phyloP scores from a whole-genome alignment of 2,888 invertebrate genomes.

The Chelonus formosanus region DNA sequence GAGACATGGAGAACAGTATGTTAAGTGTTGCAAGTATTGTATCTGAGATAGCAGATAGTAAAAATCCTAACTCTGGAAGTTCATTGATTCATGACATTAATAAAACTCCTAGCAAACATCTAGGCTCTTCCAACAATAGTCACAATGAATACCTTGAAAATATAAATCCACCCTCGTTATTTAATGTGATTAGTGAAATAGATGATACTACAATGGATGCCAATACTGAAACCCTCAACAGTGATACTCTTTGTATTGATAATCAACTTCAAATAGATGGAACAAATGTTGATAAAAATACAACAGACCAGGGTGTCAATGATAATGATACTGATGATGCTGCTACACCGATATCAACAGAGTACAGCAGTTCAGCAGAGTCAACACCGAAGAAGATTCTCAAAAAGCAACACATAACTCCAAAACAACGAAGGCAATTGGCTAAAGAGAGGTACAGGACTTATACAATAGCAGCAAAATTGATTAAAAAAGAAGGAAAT shows the following conservation, averaged over 20 bases:
- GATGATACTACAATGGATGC: slow-evolving; percentile 63
- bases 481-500: slow-evolving; percentile 64
- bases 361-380: slow-evolving; percentile 74
- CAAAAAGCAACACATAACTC: slow-evolving; percentile 69
- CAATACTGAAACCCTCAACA: slow-evolving; percentile 64
- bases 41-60: slow-evolving; percentile 77
- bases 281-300: slow-evolving; percentile 44
- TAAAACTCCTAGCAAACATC: slow-evolving; percentile 58
- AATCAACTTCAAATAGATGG: slow-evolving; percentile 66
- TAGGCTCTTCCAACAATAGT: slow-evolving; percentile 62
- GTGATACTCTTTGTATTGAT: slow-evolving; percentile 68
- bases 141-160: slow-evolving; percentile 73
- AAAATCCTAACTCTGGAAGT: slow-evolving; percentile 64
- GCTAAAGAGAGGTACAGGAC: slow-evolving; percentile 84
- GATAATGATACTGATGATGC: slow-evolving; percentile 72
- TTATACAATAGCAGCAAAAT: slow-evolving; percentile 78
- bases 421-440: slow-evolving; percentile 79
- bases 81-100: slow-evolving; percentile 70
- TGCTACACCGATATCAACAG: slow-evolving; percentile 74
- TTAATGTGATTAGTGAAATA: slow-evolving; percentile 76
- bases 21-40: slow-evolving; percentile 84
- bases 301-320: slow-evolving; percentile 44
- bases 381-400: slow-evolving; percentile 76
- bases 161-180: slow-evolving; percentile 77
- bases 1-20: slow-evolving; percentile 84